Conservation (phyloP, 2,797 vertebrate species). For the Sebastes alutus region DNA sequence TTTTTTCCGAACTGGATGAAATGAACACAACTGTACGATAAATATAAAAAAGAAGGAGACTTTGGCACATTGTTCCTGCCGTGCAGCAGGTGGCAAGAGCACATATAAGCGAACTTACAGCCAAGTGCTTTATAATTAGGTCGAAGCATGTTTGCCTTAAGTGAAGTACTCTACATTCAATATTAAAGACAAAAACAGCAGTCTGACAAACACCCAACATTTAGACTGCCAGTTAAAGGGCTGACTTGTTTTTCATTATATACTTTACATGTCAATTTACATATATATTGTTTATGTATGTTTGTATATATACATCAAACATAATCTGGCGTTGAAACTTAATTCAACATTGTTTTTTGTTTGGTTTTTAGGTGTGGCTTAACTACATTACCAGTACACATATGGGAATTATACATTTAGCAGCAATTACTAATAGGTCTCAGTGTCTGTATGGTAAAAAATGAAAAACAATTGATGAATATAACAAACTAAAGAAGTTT, state of each 20-base stretch:
- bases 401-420: constrained; percentile 62
- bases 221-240: constrained; percentile 46
- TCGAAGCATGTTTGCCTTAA: constrained; percentile 26
- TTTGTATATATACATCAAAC: constrained; percentile 46
- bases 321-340: constrained; percentile 21
- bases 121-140: constrained; percentile 43
- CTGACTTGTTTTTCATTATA: constrained; percentile 41
- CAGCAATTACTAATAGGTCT: constrained; percentile 64
- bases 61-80: constrained; percentile 69
- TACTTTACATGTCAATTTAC: constrained; percentile 62
- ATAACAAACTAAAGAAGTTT: neutral
- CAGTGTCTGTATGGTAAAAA: constrained; percentile 31
- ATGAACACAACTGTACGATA: constrained; percentile 22
- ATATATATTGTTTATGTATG: constrained; percentile 35
- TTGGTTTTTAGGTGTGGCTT: constrained; percentile 30
- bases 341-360: constrained; percentile 17
- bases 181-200: constrained; percentile 43
- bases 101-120: constrained; percentile 46
- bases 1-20: constrained; percentile 11
- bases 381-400: constrained; percentile 41
- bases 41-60: constrained; percentile 29
- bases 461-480: neutral
- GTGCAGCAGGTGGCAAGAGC: constrained; percentile 25
- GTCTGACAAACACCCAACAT: constrained; percentile 40
- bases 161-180: constrained; percentile 70